A percentile compares a stretch with the other conserved stretches of the same genome.
These are phyloP conservation scores for Sterna hirundo DNA, from an alignment of 2,113 vertebrate species.

Conservation along the genomic window DNA sequence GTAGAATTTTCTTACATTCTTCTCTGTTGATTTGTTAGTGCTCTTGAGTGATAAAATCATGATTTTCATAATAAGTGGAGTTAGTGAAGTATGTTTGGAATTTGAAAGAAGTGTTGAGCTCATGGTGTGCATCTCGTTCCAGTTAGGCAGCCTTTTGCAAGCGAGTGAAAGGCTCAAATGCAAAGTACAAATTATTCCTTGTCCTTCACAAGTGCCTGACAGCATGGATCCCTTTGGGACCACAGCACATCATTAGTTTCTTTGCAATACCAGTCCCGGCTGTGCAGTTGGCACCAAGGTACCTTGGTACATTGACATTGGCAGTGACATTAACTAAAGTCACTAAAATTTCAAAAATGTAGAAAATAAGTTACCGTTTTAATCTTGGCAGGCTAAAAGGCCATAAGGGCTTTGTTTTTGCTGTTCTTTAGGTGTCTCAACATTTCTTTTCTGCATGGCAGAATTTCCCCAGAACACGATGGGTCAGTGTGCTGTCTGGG, in stretches of 20 bases:
- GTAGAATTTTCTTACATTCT: constrained; percentile 7
- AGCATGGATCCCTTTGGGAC: not conserved
- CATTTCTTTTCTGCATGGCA: not conserved
- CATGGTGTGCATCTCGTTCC: not conserved
- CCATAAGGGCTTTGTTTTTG: not conserved
- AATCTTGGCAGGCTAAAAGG: not conserved
- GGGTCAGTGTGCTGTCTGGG: not conserved
- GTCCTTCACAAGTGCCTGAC: constrained; percentile 25
- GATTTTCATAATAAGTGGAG: constrained; percentile 23
- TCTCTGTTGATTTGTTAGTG: not conserved
- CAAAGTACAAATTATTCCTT: not conserved
- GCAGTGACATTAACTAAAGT: not conserved
- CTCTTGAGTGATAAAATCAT: constrained; percentile 53
- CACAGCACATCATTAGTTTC: not conserved
- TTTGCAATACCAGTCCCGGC: not conserved
- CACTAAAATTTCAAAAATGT: not conserved
- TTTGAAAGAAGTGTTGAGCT: constrained; percentile 5
- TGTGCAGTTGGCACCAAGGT: not conserved
- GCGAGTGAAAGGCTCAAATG: not conserved
- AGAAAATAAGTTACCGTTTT: not conserved
- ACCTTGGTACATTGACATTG: not conserved
- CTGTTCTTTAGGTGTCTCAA: not conserved
- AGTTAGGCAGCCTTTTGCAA: not conserved
- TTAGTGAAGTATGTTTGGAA: constrained; percentile 47
- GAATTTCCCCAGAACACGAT: not conserved